These are phyloP conservation scores for Podilymbus podiceps DNA, from an alignment of 2,113 vertebrate genomes.

Conservation along the genomic window DNA sequence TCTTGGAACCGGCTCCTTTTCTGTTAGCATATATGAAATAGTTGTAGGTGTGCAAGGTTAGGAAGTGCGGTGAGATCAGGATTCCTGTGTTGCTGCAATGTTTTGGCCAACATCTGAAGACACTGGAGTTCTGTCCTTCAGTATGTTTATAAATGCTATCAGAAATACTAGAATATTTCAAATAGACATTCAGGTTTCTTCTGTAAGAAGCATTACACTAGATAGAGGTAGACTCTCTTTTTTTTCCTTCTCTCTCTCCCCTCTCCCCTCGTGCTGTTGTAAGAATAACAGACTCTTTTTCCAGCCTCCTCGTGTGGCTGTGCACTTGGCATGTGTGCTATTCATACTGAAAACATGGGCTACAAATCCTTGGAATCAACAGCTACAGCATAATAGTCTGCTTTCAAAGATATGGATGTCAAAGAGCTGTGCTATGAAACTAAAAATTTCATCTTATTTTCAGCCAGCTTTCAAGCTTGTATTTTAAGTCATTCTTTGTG, in stretches of 20 bases:
- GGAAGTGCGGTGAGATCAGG: not conserved
- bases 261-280: not conserved
- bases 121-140: not conserved
- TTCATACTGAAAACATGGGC: not conserved
- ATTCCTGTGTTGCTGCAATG: not conserved
- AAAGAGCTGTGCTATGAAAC: not conserved
- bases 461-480: not conserved
- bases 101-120: not conserved
- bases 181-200: not conserved
- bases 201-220: not conserved
- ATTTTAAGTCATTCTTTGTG: constrained; percentile 21
- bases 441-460: not conserved
- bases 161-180: not conserved
- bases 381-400: not conserved
- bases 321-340: not conserved
- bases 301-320: not conserved
- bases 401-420: not conserved
- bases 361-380: not conserved
- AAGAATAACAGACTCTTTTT: not conserved
- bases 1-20: not conserved
- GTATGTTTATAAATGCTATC: not conserved
- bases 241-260: not conserved
- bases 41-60: not conserved
- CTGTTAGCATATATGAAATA: not conserved
- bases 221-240: not conserved